phyloP scores from a whole-genome alignment of 2,888 invertebrate genomes.

The Drosophila prolongata region DNA sequence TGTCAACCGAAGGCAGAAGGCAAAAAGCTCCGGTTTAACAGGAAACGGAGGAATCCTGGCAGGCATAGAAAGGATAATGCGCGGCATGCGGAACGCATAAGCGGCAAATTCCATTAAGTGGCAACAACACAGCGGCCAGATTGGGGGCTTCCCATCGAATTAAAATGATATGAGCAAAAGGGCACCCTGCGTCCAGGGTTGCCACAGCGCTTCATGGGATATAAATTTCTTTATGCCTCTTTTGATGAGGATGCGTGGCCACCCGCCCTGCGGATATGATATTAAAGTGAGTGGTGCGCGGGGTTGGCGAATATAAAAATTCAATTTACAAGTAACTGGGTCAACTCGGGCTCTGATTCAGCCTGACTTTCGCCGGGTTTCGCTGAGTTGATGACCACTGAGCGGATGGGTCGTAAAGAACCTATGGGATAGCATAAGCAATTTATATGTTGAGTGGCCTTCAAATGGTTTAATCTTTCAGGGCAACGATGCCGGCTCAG shows the following conservation, averaged over 20 bases:
- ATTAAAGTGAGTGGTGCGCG: constrained; percentile 19
- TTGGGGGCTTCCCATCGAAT: constrained; percentile 52
- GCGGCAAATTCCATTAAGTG: constrained; percentile 80
- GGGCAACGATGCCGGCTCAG: constrained; percentile 2
- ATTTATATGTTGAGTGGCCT: constrained; percentile 55
- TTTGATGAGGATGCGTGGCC: constrained; percentile 68
- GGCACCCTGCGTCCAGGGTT: constrained; percentile 52
- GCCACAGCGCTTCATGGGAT: constrained; percentile 67
- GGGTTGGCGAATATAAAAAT: constrained; percentile 64
- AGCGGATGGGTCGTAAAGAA: constrained; percentile 38
- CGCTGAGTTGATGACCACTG: constrained; percentile 26
- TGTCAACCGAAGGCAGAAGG: constrained; percentile 31
- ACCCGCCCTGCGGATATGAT: constrained; percentile 3
- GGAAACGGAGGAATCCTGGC: constrained; percentile 59
- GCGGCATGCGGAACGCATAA: constrained; percentile 79
- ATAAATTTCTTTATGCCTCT: constrained; percentile 69
- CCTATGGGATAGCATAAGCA: constrained; percentile 49
- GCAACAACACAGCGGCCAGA: constrained; percentile 56
- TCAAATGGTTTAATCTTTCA: constrained; percentile 47
- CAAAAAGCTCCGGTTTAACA: constrained; percentile 48
- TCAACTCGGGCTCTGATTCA: constrained; percentile 42
- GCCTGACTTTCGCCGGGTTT: not conserved
- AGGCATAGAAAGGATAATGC: constrained; percentile 74
- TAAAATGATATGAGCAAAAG: constrained; percentile 62
- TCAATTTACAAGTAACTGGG: constrained; percentile 76